Conservation (phyloP, 35 echinoderm and acorn worm genomes). For the Diadema setosum region DNA sequence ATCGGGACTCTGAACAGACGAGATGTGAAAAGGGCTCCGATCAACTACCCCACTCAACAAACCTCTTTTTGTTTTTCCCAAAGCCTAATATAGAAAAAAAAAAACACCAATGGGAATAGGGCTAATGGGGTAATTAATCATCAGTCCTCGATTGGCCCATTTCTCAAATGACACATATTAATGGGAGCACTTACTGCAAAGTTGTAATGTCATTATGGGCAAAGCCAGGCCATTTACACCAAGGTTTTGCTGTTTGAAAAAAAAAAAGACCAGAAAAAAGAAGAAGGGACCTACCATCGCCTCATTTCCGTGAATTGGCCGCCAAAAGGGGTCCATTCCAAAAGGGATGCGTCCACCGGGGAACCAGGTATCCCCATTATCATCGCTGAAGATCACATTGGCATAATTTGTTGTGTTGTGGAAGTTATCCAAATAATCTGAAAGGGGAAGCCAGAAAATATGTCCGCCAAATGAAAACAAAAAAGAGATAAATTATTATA, state of each 20-base stretch:
- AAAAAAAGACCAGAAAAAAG: background rate
- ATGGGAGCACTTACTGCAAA: too few species aligned
- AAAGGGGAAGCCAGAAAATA: background rate
- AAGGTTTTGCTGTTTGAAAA: too few species aligned
- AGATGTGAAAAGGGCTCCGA: too few species aligned
- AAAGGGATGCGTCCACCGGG: slow-evolving; percentile 68
- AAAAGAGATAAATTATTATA: too few species aligned
- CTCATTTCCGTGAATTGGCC: slow-evolving; percentile 69
- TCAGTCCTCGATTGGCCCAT: background rate
- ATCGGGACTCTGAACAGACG: too few species aligned
- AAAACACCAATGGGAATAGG: too few species aligned
- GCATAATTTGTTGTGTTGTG: slow-evolving; percentile 82
- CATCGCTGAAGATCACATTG: slow-evolving; percentile 87
- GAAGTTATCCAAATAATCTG: slow-evolving; percentile 73
- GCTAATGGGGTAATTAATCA: too few species aligned
- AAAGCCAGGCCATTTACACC: too few species aligned
- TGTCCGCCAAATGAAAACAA: background rate
- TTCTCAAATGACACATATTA: background rate
- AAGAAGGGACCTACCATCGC: slow-evolving; percentile 48
- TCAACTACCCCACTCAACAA: too few species aligned
- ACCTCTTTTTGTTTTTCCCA: too few species aligned
- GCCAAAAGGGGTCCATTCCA: background rate
- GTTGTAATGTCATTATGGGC: too few species aligned
- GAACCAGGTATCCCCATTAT: slow-evolving; percentile 58
- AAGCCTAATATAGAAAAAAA: too few species aligned